These are phyloP conservation scores for Parnassius mnemosyne DNA, from an alignment of 2,888 invertebrate genomes.

Conservation along the genomic window DNA sequence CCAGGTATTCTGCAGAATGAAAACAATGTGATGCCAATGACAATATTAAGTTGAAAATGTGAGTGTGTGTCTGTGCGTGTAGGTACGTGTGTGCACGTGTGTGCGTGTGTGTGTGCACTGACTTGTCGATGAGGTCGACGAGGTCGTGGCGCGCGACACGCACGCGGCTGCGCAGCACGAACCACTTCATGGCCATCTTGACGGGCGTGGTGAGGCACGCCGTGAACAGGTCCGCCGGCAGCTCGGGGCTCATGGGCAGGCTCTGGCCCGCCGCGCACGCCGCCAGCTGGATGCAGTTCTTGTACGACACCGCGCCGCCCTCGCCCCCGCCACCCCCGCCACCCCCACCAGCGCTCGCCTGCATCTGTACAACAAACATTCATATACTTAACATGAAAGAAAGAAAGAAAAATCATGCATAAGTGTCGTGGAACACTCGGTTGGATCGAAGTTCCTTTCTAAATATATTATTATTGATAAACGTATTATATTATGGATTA, in stretches of 20 bases:
- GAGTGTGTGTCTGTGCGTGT: background rate
- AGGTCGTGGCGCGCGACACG: constrained; percentile 91
- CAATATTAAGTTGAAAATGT: too few species aligned
- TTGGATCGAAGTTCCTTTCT: too few species aligned
- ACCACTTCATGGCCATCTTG: constrained; percentile 97
- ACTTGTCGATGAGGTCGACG: constrained; percentile 95
- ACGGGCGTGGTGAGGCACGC: constrained; percentile 99
- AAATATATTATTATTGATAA: too few species aligned
- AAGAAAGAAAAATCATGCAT: too few species aligned
- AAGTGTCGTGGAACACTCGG: too few species aligned
- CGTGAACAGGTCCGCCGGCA: constrained; percentile 98
- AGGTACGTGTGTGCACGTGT: background rate
- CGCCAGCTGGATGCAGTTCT: constrained; percentile 97
- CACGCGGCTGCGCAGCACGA: constrained; percentile 90
- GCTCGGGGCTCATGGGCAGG: constrained; percentile 97
- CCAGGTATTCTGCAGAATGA: constrained; percentile 90
- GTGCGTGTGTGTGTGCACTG: constrained; percentile 46
- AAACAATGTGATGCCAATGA: background rate
- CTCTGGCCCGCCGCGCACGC: constrained; percentile 97
- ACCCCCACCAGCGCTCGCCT: constrained; percentile 27
- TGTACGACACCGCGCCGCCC: constrained; percentile 82
- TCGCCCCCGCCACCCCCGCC: constrained; percentile 36
- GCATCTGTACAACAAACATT: constrained; percentile 31
- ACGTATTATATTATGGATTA: too few species aligned
- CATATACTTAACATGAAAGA: too few species aligned